Percentiles rank a stretch among this genome's conserved stretches.
These are phyloP conservation scores for Esox masquinongy DNA, from an alignment of 2,797 vertebrate genomes.

Conservation along the genomic window DNA sequence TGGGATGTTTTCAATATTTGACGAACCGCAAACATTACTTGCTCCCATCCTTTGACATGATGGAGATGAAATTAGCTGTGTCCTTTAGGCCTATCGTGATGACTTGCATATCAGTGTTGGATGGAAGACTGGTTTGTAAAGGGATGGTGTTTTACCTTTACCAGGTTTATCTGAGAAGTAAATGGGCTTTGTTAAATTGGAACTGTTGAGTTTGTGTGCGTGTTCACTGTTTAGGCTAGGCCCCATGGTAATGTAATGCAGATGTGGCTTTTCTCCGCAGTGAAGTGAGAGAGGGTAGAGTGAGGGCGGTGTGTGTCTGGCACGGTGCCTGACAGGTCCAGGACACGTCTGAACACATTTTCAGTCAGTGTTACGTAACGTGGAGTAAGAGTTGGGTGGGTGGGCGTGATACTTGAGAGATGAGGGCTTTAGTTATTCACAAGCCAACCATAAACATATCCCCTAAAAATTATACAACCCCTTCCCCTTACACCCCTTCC, in stretches of 20 bases:
- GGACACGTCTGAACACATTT: conserved; percentile 18
- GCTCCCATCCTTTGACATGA: too few relatives aligned
- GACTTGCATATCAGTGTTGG: too few relatives aligned
- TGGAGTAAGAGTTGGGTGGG: not conserved
- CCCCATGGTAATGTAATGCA: conserved; percentile 51
- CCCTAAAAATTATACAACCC: too few relatives aligned
- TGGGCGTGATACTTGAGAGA: too few relatives aligned
- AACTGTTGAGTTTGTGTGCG: not conserved
- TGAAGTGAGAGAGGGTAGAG: conserved; percentile 23
- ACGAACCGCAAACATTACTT: too few relatives aligned
- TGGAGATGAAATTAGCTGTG: too few relatives aligned
- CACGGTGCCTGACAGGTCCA: conserved; percentile 13
- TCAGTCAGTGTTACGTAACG: conserved; percentile 1
- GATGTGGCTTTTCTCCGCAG: conserved; percentile 40
- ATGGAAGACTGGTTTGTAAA: not conserved
- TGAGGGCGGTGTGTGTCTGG: conserved; percentile 36
- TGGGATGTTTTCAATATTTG: too few relatives aligned
- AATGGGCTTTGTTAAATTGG: not conserved
- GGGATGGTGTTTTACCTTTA: not conserved
- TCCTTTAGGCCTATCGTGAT: too few relatives aligned
- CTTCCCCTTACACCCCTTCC: too few relatives aligned
- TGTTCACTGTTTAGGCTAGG: conserved; percentile 19
- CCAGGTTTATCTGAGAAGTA: not conserved
- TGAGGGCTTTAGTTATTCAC: too few relatives aligned
- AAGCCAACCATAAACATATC: too few relatives aligned